These are phyloP conservation scores for Maccullochella peelii DNA, from an alignment of 2,113 vertebrate species.

Conservation along the genomic window DNA sequence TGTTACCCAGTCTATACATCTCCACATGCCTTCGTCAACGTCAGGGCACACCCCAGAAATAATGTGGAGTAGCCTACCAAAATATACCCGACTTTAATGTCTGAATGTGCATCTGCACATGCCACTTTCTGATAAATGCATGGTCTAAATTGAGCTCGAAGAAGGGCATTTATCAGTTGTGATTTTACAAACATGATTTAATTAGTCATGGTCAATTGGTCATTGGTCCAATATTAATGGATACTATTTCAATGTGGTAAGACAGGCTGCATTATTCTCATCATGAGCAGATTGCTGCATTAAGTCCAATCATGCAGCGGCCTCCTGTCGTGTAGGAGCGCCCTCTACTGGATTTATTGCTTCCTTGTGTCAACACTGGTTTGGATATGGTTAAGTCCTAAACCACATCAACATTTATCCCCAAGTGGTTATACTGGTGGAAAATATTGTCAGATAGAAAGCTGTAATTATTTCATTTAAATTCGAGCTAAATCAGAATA, in stretches of 20 bases:
- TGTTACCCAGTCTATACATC: no score
- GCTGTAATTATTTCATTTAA: neutral
- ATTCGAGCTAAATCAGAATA: neutral
- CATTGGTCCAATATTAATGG: no score
- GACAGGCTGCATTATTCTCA: neutral
- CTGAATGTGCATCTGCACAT: neutral
- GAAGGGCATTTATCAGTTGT: neutral
- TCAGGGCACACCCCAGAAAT: neutral
- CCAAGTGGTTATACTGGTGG: neutral
- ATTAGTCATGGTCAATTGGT: no score
- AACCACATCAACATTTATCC: neutral
- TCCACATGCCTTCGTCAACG: neutral
- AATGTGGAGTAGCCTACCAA: no score
- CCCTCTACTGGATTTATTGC: conserved; percentile 2
- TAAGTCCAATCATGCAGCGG: neutral
- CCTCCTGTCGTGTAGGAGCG: neutral
- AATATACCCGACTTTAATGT: neutral
- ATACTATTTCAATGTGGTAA: neutral
- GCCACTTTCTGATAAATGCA: neutral
- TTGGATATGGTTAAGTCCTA: neutral
- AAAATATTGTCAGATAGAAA: neutral
- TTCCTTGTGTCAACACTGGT: neutral
- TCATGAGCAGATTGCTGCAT: neutral
- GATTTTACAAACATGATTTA: neutral
- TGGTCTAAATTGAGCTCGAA: neutral